Conservation (phyloP, 2,888 invertebrate species). For the Drosophila fungiperda region DNA sequence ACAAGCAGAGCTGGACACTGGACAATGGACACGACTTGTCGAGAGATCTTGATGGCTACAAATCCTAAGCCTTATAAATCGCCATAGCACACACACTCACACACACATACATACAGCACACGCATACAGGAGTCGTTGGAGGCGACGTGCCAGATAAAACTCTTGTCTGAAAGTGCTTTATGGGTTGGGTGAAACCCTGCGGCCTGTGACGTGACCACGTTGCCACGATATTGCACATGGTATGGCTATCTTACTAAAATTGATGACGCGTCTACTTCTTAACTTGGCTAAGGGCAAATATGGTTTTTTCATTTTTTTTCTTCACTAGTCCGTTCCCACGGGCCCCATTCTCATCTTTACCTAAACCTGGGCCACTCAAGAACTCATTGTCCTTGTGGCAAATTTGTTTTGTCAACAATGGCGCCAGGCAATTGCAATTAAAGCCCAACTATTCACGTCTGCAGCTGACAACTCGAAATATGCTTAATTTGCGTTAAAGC, state of each 20-base stretch:
- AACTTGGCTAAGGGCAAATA: slow-evolving; percentile 59
- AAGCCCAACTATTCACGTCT: slow-evolving; percentile 46
- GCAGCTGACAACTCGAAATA: slow-evolving; percentile 26
- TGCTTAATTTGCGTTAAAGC: slow-evolving; percentile 69
- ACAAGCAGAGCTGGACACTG: slow-evolving; percentile 32
- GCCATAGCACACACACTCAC: slow-evolving; percentile 44
- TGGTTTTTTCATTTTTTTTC: slow-evolving; percentile 70
- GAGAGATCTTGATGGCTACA: slow-evolving; percentile 53
- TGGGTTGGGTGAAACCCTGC: slow-evolving; percentile 43
- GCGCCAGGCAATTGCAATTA: slow-evolving; percentile 64
- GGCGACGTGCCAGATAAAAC: slow-evolving; percentile 76
- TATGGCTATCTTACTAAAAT: slow-evolving; percentile 55
- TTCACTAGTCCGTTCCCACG: slow-evolving; percentile 46
- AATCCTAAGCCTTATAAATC: slow-evolving; percentile 77
- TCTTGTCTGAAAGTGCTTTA: slow-evolving; percentile 78
- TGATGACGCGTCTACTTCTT: slow-evolving; percentile 62
- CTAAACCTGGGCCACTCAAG: slow-evolving; percentile 41
- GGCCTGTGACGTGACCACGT: slow-evolving; percentile 23
- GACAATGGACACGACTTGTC: slow-evolving; percentile 36
- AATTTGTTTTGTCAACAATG: slow-evolving; percentile 64
- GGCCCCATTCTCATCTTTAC: slow-evolving; percentile 52
- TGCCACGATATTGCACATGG: slow-evolving; percentile 30
- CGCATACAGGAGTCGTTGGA: slow-evolving; percentile 28
- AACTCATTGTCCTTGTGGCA: slow-evolving; percentile 43
- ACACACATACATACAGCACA: slow-evolving; percentile 33